Conservation (phyloP, 2,888 invertebrate species). For the Acanthosepion pharaonis region DNA sequence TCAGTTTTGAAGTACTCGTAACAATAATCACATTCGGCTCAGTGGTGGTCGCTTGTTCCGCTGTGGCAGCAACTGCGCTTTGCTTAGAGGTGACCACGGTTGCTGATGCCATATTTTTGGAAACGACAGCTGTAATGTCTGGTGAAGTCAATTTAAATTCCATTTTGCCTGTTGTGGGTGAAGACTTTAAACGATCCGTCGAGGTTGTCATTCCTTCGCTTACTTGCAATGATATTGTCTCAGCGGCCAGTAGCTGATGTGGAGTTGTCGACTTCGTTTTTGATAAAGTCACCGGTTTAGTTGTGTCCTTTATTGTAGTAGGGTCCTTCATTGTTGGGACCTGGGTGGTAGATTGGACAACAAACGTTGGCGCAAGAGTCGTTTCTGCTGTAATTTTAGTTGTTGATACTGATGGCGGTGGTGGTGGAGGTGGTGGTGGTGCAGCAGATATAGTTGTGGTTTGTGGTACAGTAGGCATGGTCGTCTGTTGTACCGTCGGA, state of each 20-base stretch:
- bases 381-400: background rate
- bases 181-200: constrained; percentile 52
- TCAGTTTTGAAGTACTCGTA: too few species aligned
- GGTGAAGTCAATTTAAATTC: background rate
- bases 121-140: background rate
- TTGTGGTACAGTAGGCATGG: background rate
- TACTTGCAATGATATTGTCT: background rate
- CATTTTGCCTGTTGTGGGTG: background rate
- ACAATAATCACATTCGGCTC: too few species aligned
- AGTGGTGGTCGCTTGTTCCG: background rate
- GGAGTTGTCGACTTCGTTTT: background rate
- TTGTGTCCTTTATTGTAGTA: background rate
- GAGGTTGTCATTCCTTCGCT: constrained; percentile 64
- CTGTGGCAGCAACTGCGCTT: background rate
- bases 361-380: background rate
- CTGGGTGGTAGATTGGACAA: background rate
- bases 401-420: background rate
- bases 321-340: background rate
- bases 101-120: background rate
- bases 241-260: background rate
- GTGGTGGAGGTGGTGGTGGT: background rate
- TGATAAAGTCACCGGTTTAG: too few species aligned
- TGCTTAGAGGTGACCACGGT: background rate
- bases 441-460: background rate
- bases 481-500: background rate